Evolutionary conservation across 2,113 vertebrate species (phyloP).

Genomic region (Eretmochelys imbricata): DNA sequence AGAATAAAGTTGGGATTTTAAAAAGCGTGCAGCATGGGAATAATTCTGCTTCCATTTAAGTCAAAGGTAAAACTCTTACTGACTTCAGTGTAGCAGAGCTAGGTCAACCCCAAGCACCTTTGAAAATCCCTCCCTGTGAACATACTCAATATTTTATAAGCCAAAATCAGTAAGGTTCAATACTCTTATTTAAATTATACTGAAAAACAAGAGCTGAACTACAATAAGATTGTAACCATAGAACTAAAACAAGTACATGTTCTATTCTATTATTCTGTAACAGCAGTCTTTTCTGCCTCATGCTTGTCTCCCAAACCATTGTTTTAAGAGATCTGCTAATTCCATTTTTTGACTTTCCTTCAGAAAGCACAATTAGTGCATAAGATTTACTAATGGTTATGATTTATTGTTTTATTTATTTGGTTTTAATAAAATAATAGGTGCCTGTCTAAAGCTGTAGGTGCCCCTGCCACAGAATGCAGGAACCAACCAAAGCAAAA

Average conservation of each 20-base stretch:
- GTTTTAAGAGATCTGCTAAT: neutral
- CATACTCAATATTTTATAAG: neutral
- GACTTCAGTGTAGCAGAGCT: too few relatives aligned
- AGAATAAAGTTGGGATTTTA: neutral
- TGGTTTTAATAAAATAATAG: neutral
- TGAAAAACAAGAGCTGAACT: neutral
- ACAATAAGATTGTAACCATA: neutral
- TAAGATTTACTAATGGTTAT: neutral
- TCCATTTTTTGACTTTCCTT: neutral
- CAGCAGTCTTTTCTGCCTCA: accelerated
- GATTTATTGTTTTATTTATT: neutral
- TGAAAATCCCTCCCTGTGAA: neutral
- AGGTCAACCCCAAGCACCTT: neutral
- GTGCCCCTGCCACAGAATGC: neutral
- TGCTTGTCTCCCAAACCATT: neutral
- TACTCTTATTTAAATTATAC: neutral
- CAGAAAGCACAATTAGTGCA: neutral
- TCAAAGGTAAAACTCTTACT: neutral
- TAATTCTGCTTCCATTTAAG: neutral
- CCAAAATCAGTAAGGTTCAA: neutral
- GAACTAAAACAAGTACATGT: neutral
- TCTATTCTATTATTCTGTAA: neutral
- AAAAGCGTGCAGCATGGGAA: neutral
- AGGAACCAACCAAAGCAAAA: neutral
- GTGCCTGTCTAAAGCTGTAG: neutral